phyloP scores from a whole-genome alignment of 2,113 vertebrate genomes.

The Phyllopteryx taeniolatus region DNA sequence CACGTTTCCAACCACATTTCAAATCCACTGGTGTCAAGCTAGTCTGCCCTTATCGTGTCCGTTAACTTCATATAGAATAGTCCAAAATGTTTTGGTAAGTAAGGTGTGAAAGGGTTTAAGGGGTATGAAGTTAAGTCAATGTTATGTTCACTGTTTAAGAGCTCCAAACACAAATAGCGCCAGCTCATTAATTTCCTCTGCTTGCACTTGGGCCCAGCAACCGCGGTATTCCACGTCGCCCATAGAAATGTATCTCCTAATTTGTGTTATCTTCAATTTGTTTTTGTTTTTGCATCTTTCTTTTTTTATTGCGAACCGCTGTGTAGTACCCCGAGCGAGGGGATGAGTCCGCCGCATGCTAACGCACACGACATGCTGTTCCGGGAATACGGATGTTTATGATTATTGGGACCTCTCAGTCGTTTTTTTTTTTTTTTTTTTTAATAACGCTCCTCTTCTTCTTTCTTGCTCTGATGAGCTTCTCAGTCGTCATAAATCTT shows the following conservation, averaged over 20 bases:
- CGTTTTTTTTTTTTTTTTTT: conserved; percentile 14
- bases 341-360: conserved; percentile 62
- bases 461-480: conserved; percentile 51
- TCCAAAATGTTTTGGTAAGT: background rate
- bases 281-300: conserved; percentile 78
- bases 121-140: conserved; percentile 20
- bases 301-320: conserved; percentile 79
- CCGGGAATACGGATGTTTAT: conserved; percentile 71
- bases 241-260: conserved; percentile 70
- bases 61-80: background rate
- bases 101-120: background rate
- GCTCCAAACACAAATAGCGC: conserved; percentile 68
- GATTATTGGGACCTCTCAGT: conserved; percentile 68
- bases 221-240: conserved; percentile 56
- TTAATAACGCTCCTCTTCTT: conserved; percentile 12
- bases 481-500: conserved; percentile 62
- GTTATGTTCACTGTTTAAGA: conserved; percentile 30
- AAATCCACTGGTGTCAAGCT: background rate
- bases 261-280: conserved; percentile 76
- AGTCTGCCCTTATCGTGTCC: background rate
- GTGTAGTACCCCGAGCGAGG: conserved; percentile 66
- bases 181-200: conserved; percentile 70
- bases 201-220: conserved; percentile 37
- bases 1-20: background rate
- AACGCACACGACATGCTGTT: conserved; percentile 62